phyloP scores from a whole-genome alignment of 2,113 vertebrate species.

The Aptenodytes patagonicus region DNA sequence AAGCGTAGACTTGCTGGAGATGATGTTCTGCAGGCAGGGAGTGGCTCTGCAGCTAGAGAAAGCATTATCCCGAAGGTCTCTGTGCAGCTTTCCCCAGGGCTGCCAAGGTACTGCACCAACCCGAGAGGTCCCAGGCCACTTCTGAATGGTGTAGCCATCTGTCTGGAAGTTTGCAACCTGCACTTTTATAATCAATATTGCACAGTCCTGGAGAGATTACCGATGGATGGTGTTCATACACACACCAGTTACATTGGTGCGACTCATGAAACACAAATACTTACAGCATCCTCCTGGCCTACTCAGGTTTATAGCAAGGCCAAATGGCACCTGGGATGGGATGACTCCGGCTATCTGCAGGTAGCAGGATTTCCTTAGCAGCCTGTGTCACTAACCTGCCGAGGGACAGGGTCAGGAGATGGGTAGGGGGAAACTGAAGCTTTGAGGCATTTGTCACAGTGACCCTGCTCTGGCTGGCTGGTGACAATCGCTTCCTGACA shows the following conservation, averaged over 20 bases:
- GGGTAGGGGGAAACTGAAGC: not conserved
- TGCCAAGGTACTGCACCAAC: not conserved
- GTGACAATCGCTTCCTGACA: not conserved
- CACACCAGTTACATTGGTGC: not conserved
- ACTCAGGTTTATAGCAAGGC: not conserved
- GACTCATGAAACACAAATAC: not conserved
- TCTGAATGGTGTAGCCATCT: not conserved
- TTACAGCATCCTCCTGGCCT: not conserved
- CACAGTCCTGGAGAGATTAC: not conserved
- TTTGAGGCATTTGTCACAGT: not conserved
- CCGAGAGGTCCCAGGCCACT: not conserved
- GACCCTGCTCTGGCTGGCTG: not conserved
- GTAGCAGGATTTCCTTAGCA: not conserved
- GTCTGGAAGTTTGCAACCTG: not conserved
- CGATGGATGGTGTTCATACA: not conserved
- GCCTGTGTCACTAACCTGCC: not conserved
- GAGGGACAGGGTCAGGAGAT: not conserved
- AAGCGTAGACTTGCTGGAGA: not conserved
- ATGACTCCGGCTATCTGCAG: not conserved
- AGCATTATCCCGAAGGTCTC: not conserved
- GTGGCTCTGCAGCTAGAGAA: not conserved
- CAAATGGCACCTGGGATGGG: not conserved
- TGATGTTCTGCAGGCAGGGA: not conserved
- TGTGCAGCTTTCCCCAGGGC: not conserved
- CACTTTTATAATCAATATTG: not conserved